phyloP scores from a whole-genome alignment of 2,888 invertebrate genomes.

The Fragum whitleyi region DNA sequence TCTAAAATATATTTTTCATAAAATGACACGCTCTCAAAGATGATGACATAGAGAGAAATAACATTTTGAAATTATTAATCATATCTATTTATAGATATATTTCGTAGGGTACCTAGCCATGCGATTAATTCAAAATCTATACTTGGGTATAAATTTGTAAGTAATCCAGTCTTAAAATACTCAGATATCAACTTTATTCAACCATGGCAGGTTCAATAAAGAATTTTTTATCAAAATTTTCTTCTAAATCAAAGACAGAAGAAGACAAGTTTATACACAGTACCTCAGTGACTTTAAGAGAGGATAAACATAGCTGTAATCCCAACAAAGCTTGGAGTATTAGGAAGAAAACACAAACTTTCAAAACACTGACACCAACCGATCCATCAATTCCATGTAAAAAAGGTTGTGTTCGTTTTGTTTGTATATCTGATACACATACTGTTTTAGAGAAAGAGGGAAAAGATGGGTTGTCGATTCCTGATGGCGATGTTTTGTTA shows the following conservation, averaged over 20 bases:
- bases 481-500: slow-evolving; percentile 92
- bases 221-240: slow-evolving; percentile 8
- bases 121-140: no score
- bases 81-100: neutral
- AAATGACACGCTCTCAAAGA: neutral
- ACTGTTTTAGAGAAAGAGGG: slow-evolving; percentile 89
- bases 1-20: no score
- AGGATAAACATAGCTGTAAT: slow-evolving; percentile 41
- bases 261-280: neutral
- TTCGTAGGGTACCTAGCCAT: no score
- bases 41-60: neutral
- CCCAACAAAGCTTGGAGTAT: slow-evolving; percentile 66
- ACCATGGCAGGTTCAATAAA: slow-evolving; percentile 15
- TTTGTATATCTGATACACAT: slow-evolving; percentile 95
- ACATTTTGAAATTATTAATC: neutral
- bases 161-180: no score
- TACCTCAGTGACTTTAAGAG: neutral
- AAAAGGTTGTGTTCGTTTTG: slow-evolving; percentile 88
- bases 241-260: slow-evolving; percentile 15
- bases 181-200: neutral
- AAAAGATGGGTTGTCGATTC: slow-evolving; percentile 88
- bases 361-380: slow-evolving; percentile 60
- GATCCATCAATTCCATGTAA: slow-evolving; percentile 68
- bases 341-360: slow-evolving; percentile 49
- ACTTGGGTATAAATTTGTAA: no score